These are phyloP conservation scores for Danionella cerebrum DNA, from an alignment of 2,113 vertebrate genomes.

Conservation along the genomic window DNA sequence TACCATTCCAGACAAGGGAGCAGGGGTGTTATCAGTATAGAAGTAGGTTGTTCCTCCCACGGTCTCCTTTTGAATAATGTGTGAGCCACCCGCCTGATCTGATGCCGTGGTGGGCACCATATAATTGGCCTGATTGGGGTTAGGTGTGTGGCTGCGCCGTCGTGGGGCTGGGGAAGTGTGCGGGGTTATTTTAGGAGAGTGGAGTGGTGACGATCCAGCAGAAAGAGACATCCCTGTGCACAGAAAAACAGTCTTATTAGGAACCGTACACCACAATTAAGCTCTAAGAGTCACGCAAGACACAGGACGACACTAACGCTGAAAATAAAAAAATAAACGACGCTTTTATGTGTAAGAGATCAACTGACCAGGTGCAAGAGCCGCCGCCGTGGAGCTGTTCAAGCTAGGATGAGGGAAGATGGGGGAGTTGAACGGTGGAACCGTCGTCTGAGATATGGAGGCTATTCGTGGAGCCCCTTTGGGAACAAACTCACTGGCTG, in stretches of 20 bases:
- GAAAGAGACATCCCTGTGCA: conserved; percentile 91
- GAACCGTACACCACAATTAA: no score
- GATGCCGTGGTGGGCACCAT: conserved; percentile 91
- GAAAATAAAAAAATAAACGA: background rate
- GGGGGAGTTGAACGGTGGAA: conserved; percentile 89
- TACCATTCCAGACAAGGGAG: conserved; percentile 93
- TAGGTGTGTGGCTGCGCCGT: conserved; percentile 96
- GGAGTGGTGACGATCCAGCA: conserved; percentile 95
- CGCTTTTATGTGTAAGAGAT: background rate
- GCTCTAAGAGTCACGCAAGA: no score
- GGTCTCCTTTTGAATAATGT: conserved; percentile 97
- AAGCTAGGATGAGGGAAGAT: conserved; percentile 86
- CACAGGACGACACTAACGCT: no score
- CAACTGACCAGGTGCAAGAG: conserved; percentile 84
- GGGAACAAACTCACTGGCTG: conserved; percentile 95
- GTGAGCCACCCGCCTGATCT: conserved; percentile 74
- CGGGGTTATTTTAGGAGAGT: conserved; percentile 98
- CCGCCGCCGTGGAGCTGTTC: conserved; percentile 81
- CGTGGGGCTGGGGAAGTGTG: conserved; percentile 94
- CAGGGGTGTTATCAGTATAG: conserved; percentile 94
- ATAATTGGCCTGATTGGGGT: conserved; percentile 92
- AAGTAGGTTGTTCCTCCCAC: conserved; percentile 98
- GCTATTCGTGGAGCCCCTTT: conserved; percentile 92
- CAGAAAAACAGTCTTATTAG: background rate
- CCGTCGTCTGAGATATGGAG: conserved; percentile 83